phyloP scores from a whole-genome alignment of 2,888 invertebrate species.

The Cryptocephalus primarius region DNA sequence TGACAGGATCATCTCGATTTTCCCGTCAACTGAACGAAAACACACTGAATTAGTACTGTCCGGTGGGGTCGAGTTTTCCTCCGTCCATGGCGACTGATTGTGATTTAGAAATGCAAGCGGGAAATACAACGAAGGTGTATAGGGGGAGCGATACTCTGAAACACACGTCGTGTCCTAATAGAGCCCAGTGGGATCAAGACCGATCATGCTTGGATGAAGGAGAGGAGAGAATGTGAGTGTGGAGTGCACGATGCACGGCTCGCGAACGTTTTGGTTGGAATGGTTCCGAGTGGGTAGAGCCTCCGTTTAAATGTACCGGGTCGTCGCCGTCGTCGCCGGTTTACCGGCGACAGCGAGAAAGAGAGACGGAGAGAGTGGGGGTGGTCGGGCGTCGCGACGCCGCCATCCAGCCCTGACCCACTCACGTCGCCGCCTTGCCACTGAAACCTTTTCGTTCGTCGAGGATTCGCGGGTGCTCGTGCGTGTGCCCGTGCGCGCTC shows the following conservation, averaged over 20 bases:
- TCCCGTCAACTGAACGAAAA: neutral
- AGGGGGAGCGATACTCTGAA: neutral
- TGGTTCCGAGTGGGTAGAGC: conserved; percentile 11
- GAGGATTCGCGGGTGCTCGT: neutral
- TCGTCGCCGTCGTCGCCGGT: conserved; percentile 6
- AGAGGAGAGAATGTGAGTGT: conserved; percentile 1
- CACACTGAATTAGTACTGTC: conserved; percentile 25
- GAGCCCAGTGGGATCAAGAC: conserved; percentile 34
- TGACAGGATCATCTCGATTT: conserved; percentile 8
- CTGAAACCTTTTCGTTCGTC: conserved; percentile 27
- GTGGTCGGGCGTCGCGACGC: conserved; percentile 30
- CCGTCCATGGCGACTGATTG: conserved; percentile 31
- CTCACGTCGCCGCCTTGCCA: conserved; percentile 33
- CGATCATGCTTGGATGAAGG: conserved; percentile 25
- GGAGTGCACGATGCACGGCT: neutral
- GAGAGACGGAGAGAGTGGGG: conserved; percentile 20
- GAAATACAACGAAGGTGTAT: no score
- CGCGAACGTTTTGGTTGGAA: neutral
- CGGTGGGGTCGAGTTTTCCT: conserved; percentile 36
- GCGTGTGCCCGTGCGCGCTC: neutral
- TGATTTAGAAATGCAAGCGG: neutral
- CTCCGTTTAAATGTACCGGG: conserved; percentile 25
- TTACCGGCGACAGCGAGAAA: neutral
- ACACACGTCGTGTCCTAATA: conserved; percentile 20
- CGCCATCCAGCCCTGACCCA: conserved; percentile 34